Conservation (phyloP, 2,113 vertebrate species). For the Dasyornis broadbenti region DNA sequence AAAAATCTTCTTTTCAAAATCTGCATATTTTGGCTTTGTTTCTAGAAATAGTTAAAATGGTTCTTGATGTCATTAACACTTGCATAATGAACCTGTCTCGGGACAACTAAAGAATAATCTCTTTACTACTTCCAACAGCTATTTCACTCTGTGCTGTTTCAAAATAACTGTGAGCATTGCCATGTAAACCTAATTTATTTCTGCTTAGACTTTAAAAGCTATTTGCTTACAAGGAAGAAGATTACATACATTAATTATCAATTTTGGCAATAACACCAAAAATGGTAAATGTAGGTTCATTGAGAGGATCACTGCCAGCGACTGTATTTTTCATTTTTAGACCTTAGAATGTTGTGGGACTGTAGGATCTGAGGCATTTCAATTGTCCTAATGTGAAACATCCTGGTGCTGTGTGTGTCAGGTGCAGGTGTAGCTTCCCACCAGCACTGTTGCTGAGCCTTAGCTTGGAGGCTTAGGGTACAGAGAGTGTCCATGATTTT, state of each 20-base stretch:
- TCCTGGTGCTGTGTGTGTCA: not conserved
- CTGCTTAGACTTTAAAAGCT: not conserved
- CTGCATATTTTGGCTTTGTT: not conserved
- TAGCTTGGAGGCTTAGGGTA: not conserved
- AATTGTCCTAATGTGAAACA: not conserved
- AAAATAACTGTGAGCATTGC: conserved; percentile 9
- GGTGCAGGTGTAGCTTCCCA: not conserved
- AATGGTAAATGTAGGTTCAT: not conserved
- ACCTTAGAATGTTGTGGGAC: not conserved
- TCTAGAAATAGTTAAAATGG: not conserved
- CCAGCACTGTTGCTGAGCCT: not conserved
- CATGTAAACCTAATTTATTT: conserved; percentile 25
- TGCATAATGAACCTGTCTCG: not conserved
- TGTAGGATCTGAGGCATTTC: not conserved
- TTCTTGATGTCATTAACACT: not conserved
- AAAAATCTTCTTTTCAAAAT: not conserved
- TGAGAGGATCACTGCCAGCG: not conserved
- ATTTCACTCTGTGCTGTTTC: not conserved
- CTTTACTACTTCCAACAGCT: not conserved
- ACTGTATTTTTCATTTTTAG: not conserved
- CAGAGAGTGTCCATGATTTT: not conserved
- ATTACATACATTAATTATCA: not conserved
- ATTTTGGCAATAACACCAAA: not conserved
- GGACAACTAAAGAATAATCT: not conserved
- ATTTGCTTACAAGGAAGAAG: conserved; percentile 4